Evolutionary conservation across 2,113 vertebrate species (phyloP), one percentile per base, ranked within the genome.

Genomic region (Perca flavescens): DNA sequence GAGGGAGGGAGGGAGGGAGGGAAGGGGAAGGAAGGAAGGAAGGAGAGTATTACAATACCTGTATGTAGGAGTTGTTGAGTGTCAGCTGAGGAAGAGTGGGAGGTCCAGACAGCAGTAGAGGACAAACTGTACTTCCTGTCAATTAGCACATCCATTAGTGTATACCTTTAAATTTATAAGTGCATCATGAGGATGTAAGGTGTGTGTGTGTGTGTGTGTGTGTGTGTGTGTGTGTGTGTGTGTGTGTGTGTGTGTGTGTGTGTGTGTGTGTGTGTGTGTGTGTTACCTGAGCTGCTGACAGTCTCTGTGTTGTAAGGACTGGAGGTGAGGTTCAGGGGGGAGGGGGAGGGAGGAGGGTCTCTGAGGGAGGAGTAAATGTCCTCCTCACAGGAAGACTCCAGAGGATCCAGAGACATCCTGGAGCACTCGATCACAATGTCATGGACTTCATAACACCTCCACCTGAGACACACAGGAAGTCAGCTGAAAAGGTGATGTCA

Each of bases 401-500:
- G 95, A 61, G 98, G 97, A 87, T 99, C 98, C 96, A 99, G 96
- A 79, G 97, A 99, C 90, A 99, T 96, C 95, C 97, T 96, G 95
- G 97, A 97, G 95, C 98, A 99, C 95, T 99, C 98, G 53, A 99
- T 97, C 70, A 99, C 95, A 63, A 99, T 98, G 94, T 99, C 98
- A 40, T 99, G 98, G 79, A 97, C 97, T 91, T 99, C 98, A 77
- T 97, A 96, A 82, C 96, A 95, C 95, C 96, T 98, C 98, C 98
- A 99, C 95, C 98, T 99, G 90, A 40, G 21, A 67, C 36, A 68
- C 9, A 28, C 6, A 52, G 31, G 17, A 49, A 62, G 46, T 43
- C 3, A 34, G 1, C 36, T 10, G 40, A 40, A 43, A 43, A 43
- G 17, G 17, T 9, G 50, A 21, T 21, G 50, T 52, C 50, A 52